Percentiles rank a stretch among this genome's conserved stretches.
These are phyloP conservation scores for Drosophila grimshawi DNA, from an alignment of 1,140 invertebrate genomes.

Conservation along the genomic window DNA sequence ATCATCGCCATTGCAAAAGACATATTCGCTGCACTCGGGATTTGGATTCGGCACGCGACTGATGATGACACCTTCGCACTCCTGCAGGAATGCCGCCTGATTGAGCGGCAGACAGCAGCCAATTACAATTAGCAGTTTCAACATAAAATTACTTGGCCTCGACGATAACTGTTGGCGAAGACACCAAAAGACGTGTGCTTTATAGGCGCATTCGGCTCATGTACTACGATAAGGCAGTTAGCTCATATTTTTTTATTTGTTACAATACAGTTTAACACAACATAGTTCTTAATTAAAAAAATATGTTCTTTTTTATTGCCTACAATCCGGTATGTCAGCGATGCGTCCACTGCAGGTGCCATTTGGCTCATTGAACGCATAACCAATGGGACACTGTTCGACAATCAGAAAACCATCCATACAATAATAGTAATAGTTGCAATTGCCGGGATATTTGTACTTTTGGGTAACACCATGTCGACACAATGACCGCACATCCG, in stretches of 20 bases:
- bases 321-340: conserved; percentile 4
- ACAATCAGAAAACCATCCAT: conserved; percentile 66
- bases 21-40: conserved; percentile 64
- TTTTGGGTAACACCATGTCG: conserved; percentile 55
- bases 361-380: conserved; percentile 41
- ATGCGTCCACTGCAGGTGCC: conserved; percentile 45
- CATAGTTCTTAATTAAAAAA: conserved; percentile 60
- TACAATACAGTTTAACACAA: conserved; percentile 44
- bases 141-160: conserved; percentile 46
- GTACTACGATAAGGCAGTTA: conserved; percentile 55
- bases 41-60: conserved; percentile 49
- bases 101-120: conserved; percentile 51
- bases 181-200: conserved; percentile 34
- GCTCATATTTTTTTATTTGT: conserved; percentile 61
- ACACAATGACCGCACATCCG: conserved; percentile 46
- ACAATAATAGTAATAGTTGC: conserved; percentile 77
- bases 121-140: conserved; percentile 36
- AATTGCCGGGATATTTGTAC: conserved; percentile 70
- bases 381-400: conserved; percentile 70
- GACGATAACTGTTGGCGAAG: conserved; percentile 32
- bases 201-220: conserved; percentile 44
- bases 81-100: conserved; percentile 54
- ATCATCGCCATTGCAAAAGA: conserved; percentile 70
- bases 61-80: conserved; percentile 71
- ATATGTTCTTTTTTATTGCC: neutral